These are phyloP conservation scores for Ooceraea biroi DNA, from an alignment of 1,140 invertebrate genomes.

Conservation along the genomic window DNA sequence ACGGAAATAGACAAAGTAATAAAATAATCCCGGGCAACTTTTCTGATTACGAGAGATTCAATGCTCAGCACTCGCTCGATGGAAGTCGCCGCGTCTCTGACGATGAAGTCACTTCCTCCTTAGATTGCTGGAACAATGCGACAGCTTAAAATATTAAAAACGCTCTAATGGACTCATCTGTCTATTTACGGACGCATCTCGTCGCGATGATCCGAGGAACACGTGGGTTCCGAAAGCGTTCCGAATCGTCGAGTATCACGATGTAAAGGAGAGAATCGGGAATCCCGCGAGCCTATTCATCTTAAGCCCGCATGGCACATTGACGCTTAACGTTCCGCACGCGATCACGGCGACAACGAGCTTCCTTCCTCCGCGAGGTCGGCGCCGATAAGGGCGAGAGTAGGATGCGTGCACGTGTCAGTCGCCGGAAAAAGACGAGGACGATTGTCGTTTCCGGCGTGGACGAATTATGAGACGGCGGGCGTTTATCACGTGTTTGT, in stretches of 20 bases:
- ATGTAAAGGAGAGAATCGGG: slow-evolving; percentile 26
- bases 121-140: not conserved
- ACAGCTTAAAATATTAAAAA: slow-evolving; percentile 28
- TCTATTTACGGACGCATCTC: not conserved
- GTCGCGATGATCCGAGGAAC: not conserved
- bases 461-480: slow-evolving; percentile 8
- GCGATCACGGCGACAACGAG: slow-evolving; percentile 24
- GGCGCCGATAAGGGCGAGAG: slow-evolving; percentile 20
- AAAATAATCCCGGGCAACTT: slow-evolving; percentile 43
- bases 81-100: slow-evolving; percentile 27
- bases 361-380: slow-evolving; percentile 19
- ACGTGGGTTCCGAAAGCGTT: too few species aligned
- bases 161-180: not conserved
- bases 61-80: slow-evolving; percentile 6
- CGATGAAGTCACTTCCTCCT: slow-evolving; percentile 5
- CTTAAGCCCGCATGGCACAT: slow-evolving; percentile 2
- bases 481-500: slow-evolving; percentile 41
- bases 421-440: not conserved
- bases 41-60: slow-evolving; percentile 49
- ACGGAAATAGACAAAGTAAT: slow-evolving; percentile 36
- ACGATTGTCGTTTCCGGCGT: not conserved
- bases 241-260: not conserved
- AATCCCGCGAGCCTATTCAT: slow-evolving; percentile 34
- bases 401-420: slow-evolving; percentile 35
- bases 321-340: slow-evolving; percentile 3